These are phyloP conservation scores for Drosophila navojoa DNA, from an alignment of 1,140 invertebrate genomes.

Conservation along the genomic window DNA sequence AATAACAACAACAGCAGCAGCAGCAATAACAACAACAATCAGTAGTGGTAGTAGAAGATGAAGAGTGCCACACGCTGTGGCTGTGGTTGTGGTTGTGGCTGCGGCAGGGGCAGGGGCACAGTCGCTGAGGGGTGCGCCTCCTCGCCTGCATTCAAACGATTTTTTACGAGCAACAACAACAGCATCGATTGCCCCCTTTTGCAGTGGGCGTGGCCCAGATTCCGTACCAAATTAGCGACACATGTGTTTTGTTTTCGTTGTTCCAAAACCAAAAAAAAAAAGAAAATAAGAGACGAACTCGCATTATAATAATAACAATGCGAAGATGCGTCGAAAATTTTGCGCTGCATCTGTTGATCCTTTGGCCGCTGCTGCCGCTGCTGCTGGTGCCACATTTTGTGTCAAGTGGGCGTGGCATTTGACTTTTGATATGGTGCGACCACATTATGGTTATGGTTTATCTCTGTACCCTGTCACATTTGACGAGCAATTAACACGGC, in stretches of 20 bases:
- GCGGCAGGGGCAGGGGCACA: background rate
- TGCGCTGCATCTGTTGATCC: constrained; percentile 73
- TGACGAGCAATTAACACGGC: constrained; percentile 74
- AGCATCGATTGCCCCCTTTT: constrained; percentile 5
- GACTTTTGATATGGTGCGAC: constrained; percentile 50
- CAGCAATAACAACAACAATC: constrained; percentile 6
- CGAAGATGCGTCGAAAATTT: constrained; percentile 15
- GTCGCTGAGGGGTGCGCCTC: constrained; percentile 37
- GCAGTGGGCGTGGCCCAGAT: constrained; percentile 65
- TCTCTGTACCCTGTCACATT: constrained; percentile 44
- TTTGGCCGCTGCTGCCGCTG: background rate
- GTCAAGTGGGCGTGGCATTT: constrained; percentile 61
- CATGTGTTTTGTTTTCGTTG: constrained; percentile 47
- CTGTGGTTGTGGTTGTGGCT: background rate
- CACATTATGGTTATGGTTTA: constrained; percentile 56
- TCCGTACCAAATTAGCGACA: constrained; percentile 60
- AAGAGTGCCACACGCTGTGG: background rate
- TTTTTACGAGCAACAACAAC: constrained; percentile 32
- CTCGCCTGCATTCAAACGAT: constrained; percentile 45
- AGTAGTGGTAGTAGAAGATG: no score
- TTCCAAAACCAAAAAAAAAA: background rate
- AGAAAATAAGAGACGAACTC: background rate
- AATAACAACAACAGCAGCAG: constrained; percentile 4
- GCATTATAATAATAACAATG: constrained; percentile 21
- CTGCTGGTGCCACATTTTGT: constrained; percentile 1